These are phyloP conservation scores for Panthera leo DNA, from an alignment of 2,113 vertebrate species.

Conservation along the genomic window DNA sequence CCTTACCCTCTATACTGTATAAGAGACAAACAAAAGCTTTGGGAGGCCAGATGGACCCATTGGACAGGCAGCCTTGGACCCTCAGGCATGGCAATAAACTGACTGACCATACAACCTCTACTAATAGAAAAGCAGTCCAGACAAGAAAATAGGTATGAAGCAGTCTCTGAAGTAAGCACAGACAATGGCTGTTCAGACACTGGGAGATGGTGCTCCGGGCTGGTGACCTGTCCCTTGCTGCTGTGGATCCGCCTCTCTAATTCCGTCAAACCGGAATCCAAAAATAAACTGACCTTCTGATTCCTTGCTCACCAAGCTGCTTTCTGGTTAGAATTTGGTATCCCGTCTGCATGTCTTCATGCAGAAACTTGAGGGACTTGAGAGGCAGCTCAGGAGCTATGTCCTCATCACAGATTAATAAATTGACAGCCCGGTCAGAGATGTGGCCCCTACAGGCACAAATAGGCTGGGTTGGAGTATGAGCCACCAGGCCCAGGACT, in stretches of 20 bases:
- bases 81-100: neutral
- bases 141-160: neutral
- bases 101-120: neutral
- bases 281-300: neutral
- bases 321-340: neutral
- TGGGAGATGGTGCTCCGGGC: neutral
- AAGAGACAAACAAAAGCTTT: neutral
- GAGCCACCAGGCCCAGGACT: neutral
- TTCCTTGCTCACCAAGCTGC: neutral
- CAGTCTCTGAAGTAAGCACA: neutral
- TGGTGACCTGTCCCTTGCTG: neutral
- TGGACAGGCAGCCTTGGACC: neutral
- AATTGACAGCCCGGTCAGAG: neutral
- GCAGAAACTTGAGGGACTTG: neutral
- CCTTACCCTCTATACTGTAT: neutral
- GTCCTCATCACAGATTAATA: neutral
- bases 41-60: neutral
- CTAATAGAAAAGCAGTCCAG: neutral
- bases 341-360: neutral
- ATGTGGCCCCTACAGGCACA: neutral
- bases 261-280: neutral
- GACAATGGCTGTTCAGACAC: neutral
- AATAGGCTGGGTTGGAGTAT: neutral
- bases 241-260: neutral
- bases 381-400: neutral